phyloP scores from a whole-genome alignment of 2,888 invertebrate species.

The Spilosoma lubricipeda region DNA sequence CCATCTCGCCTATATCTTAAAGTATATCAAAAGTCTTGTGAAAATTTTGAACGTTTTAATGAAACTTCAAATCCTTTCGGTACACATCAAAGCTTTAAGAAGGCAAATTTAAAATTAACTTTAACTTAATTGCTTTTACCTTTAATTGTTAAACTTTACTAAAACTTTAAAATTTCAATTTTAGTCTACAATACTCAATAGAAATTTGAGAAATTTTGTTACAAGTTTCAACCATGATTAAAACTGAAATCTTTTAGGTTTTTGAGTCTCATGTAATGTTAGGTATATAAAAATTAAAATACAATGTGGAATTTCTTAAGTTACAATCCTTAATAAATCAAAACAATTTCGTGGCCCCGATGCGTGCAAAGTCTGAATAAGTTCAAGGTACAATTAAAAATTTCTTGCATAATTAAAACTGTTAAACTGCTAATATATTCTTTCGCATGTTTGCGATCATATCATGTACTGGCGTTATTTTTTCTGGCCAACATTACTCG shows the following conservation, averaged over 20 bases:
- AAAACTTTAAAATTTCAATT: slow-evolving; percentile 10
- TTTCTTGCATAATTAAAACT: slow-evolving; percentile 72
- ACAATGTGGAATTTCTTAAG: slow-evolving; percentile 7
- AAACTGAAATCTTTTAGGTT: neutral
- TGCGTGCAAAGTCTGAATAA: slow-evolving; percentile 62
- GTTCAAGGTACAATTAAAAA: slow-evolving; percentile 76
- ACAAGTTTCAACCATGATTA: neutral
- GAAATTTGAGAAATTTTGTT: neutral
- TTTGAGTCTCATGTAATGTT: neutral
- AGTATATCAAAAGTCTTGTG: slow-evolving; percentile 51
- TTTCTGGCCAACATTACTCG: slow-evolving; percentile 64
- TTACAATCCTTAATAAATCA: slow-evolving; percentile 39
- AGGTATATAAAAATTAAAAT: neutral
- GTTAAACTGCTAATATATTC: slow-evolving; percentile 75
- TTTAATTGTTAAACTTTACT: slow-evolving; percentile 28
- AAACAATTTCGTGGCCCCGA: slow-evolving; percentile 42
- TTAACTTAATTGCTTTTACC: slow-evolving; percentile 32
- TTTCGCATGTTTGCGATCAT: slow-evolving; percentile 73
- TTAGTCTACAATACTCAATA: slow-evolving; percentile 1
- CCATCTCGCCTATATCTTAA: slow-evolving; percentile 59
- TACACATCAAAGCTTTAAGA: slow-evolving; percentile 38
- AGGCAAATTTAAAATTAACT: slow-evolving; percentile 40
- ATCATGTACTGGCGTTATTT: slow-evolving; percentile 70
- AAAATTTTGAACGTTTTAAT: slow-evolving; percentile 55
- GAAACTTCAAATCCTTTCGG: slow-evolving; percentile 50